Evolutionary conservation across 2,888 invertebrate genomes (phyloP).

Genomic region (Aphidoletes aphidimyza): DNA sequence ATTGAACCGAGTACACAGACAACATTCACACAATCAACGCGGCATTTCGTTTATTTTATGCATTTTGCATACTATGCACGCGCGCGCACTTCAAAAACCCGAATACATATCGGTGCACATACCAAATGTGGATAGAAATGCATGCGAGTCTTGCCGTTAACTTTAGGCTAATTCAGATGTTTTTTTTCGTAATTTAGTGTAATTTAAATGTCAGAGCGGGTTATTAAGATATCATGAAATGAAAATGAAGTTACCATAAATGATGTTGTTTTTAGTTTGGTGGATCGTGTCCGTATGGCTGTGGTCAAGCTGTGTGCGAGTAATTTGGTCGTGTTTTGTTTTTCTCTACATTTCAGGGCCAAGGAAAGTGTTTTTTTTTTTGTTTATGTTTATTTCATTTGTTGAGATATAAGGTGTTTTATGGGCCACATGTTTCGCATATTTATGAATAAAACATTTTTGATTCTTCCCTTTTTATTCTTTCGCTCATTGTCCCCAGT

Average conservation of each 20-base stretch:
- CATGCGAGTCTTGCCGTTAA: slow-evolving; percentile 5
- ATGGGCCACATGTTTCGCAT: slow-evolving; percentile 1
- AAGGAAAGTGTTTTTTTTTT: slow-evolving; percentile 27
- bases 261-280: slow-evolving; percentile 24
- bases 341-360: slow-evolving; percentile 22
- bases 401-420: slow-evolving; percentile 8
- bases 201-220: slow-evolving; percentile 60
- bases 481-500: no score
- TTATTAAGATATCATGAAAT: slow-evolving; percentile 59
- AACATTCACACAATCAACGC: slow-evolving; percentile 3
- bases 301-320: slow-evolving; percentile 22
- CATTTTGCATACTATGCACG: background rate
- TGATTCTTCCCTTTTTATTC: background rate
- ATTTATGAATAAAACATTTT: slow-evolving; percentile 18
- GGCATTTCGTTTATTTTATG: background rate
- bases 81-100: no score
- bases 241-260: slow-evolving; percentile 26
- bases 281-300: background rate
- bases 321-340: background rate
- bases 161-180: slow-evolving; percentile 58
- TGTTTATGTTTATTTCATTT: no score
- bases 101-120: background rate
- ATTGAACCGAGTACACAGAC: background rate
- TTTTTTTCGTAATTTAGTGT: slow-evolving; percentile 59
- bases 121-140: background rate